Evolutionary conservation across 2,888 invertebrate genomes (phyloP).

Genomic region (Parelbella ahira): DNA sequence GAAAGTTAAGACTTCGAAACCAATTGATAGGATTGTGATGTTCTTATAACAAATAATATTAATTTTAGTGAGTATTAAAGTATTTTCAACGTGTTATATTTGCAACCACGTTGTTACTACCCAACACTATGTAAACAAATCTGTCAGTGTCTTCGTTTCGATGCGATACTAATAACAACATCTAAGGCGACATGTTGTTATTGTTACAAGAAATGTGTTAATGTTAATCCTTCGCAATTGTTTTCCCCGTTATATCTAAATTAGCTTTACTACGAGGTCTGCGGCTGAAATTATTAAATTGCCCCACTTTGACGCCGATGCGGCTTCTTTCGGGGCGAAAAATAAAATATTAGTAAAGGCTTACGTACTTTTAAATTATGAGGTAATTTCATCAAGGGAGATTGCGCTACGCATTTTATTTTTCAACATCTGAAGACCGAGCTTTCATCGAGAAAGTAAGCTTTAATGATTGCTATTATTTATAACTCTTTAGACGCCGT

Average conservation of each 20-base stretch:
- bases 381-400: constrained; percentile 29
- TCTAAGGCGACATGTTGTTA: too few species aligned
- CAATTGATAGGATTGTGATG: too few species aligned
- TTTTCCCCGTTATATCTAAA: constrained; percentile 65
- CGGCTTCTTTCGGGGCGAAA: constrained; percentile 28
- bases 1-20: too few species aligned
- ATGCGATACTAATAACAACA: too few species aligned
- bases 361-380: constrained; percentile 29
- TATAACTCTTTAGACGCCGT: constrained; percentile 20
- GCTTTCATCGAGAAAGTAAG: constrained; percentile 22
- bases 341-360: constrained; percentile 31
- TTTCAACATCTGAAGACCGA: constrained; percentile 19
- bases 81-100: too few species aligned
- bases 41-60: too few species aligned
- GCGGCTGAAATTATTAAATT: constrained; percentile 67
- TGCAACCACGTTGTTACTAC: too few species aligned
- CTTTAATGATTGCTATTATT: constrained; percentile 25
- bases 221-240: constrained; percentile 66
- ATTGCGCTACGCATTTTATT: constrained; percentile 31
- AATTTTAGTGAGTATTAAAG: too few species aligned
- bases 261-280: constrained; percentile 59
- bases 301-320: constrained; percentile 45
- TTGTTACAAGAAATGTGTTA: constrained; percentile 45
- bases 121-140: too few species aligned
- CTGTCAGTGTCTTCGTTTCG: too few species aligned